Percentiles rank a stretch among this genome's conserved stretches.
These are phyloP conservation scores for Crenichthys baileyi DNA, from an alignment of 2,797 vertebrate species.

Conservation along the genomic window DNA sequence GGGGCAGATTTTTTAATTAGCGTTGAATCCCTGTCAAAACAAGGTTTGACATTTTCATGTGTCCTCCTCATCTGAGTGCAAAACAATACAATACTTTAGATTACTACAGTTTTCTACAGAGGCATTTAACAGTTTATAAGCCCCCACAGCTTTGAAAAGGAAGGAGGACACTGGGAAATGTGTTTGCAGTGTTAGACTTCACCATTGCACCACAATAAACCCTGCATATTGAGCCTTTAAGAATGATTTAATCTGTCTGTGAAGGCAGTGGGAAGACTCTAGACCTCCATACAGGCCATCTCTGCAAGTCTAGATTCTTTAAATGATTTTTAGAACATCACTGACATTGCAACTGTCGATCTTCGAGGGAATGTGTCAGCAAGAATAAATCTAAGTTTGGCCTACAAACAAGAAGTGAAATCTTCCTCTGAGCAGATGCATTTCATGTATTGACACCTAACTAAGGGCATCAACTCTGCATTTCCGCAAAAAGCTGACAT, in stretches of 20 bases:
- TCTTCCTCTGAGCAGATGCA: background rate
- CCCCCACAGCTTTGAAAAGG: background rate
- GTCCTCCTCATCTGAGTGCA: too few relatives aligned
- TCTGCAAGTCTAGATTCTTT: background rate
- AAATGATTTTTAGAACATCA: background rate
- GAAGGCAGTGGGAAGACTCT: background rate
- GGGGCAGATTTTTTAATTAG: too few relatives aligned
- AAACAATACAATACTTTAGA: background rate
- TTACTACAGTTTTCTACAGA: background rate
- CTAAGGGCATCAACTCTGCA: background rate
- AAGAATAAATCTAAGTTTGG: constrained; percentile 6
- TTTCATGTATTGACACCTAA: background rate
- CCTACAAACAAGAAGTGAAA: constrained; percentile 4
- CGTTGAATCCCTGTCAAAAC: too few relatives aligned
- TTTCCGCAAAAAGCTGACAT: background rate
- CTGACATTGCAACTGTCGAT: background rate
- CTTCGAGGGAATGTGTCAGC: background rate
- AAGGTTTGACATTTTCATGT: too few relatives aligned
- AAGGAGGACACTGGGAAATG: background rate
- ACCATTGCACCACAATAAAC: background rate
- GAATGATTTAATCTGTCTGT: background rate
- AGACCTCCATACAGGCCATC: background rate
- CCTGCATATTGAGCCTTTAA: background rate
- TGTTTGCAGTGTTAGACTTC: too few relatives aligned
- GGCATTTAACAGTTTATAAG: background rate